Conservation (phyloP, 53 echinoderm and acorn worm genomes). For the Hippasteria phrygiana region DNA sequence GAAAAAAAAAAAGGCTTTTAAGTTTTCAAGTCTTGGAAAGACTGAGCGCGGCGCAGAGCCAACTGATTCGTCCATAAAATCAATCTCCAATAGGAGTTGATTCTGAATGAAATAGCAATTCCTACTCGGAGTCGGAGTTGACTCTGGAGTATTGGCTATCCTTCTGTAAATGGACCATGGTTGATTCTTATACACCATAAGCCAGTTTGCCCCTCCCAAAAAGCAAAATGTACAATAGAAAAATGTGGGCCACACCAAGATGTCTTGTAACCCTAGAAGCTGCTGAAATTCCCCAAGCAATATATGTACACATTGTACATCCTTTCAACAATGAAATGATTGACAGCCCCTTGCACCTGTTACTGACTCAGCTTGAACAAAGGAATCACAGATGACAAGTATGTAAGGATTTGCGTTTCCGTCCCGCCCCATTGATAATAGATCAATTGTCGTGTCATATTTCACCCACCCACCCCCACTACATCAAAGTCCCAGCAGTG, state of each 20-base stretch:
- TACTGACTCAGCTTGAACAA: constrained; percentile 57
- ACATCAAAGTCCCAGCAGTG: constrained; percentile 21
- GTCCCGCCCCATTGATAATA: constrained; percentile 33
- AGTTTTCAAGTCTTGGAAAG: too few relatives aligned
- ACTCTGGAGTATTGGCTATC: too few relatives aligned
- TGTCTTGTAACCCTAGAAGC: background rate
- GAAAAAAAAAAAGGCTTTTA: too few relatives aligned
- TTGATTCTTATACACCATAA: too few relatives aligned
- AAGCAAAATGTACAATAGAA: background rate
- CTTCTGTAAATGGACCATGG: too few relatives aligned
- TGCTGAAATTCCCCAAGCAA: background rate
- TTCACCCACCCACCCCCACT: constrained; percentile 3
- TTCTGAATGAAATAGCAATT: too few relatives aligned
- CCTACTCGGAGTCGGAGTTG: too few relatives aligned
- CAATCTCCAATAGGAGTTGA: too few relatives aligned
- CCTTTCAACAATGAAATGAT: constrained; percentile 51
- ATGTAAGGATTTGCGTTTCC: background rate
- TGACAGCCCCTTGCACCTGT: constrained; percentile 65
- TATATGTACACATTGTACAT: background rate
- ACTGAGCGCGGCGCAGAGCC: too few relatives aligned
- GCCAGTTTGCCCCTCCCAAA: too few relatives aligned
- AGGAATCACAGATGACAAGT: constrained; percentile 62
- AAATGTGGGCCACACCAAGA: background rate
- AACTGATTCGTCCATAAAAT: too few relatives aligned
- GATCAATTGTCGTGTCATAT: constrained; percentile 63